Base-by-base conservation (phyloP, 2,888 invertebrate species). In the Hipparchia semele region DNA sequence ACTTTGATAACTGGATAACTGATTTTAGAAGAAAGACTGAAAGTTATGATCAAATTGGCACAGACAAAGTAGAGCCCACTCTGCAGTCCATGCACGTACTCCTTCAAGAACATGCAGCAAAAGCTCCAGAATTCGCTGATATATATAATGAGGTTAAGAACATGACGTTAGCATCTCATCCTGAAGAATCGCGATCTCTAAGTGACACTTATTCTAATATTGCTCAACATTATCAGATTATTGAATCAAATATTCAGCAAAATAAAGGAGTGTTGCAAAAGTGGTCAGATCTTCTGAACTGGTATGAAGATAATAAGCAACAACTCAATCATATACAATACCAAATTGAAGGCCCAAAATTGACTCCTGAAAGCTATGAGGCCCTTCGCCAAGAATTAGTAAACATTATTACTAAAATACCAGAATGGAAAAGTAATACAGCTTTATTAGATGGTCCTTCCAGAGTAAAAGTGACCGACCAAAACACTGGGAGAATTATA, bases 121-220 rank as follows among this genome's bases (percentile, higher is more conserved):
- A 98, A 82, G 96, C 97, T 80, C 96, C 97, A 0, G 94, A 95
- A 62, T 97, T 98, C 78, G 95, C 96, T 76, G 95, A 95, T 2
- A 97, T 98, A 78, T 97, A 97, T 80, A 96, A 96, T 79, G 97
- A 98, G 92, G 96, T 98, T 0, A 98, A 98, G 82, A 96, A 96
- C 73, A 94, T 98, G 80, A 95, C 96, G 0, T 89, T 95, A 10
- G 94, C 94, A 77, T 96, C 96, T 2, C 95, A 96, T n/a, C 95
- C 96, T 0, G 96, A 96, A 77, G 98, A 98, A 82, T 95, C 96
- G 0, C 95, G 96, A 71, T 93, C 95, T 0, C 88, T 98, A 3
- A 96, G 96, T 79, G 96, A 97, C 76, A 95, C 96, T 0, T 98
- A 98, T 83, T 96, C 96, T 0, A 95, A 95, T 39, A 92, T 98